Conservation (phyloP, 64 coral and sea anemone genomes). For the Pocillopora damicornis region DNA sequence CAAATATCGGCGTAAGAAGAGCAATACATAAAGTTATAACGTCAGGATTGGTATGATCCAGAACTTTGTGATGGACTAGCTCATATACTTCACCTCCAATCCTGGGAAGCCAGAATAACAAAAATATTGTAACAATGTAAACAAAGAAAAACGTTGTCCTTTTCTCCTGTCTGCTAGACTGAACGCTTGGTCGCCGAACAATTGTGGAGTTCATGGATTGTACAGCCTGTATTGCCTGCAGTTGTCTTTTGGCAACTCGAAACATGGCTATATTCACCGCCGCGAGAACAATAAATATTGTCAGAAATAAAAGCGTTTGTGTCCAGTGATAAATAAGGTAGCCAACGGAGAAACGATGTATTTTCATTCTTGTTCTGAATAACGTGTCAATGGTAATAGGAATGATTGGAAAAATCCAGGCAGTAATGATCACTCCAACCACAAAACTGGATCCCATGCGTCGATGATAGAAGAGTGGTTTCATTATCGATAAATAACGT, state of each 20-base stretch:
- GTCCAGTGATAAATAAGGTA: slow-evolving; percentile 8
- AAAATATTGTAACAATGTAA: neutral
- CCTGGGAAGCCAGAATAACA: slow-evolving; percentile 6
- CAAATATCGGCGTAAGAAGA: slow-evolving; percentile 1
- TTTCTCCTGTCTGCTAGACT: neutral
- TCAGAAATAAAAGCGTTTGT: neutral
- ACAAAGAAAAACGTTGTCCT: slow-evolving; percentile 4
- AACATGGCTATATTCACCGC: slow-evolving; percentile 3
- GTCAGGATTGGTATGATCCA: neutral
- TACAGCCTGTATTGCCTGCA: neutral
- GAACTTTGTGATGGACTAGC: neutral
- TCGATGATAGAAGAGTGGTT: slow-evolving; percentile 2
- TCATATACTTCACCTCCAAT: slow-evolving; percentile 5
- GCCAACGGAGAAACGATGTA: neutral
- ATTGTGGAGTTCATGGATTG: neutral
- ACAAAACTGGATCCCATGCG: neutral
- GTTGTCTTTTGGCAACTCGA: slow-evolving; percentile 1
- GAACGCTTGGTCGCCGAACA: neutral
- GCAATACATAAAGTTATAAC: slow-evolving; percentile 3
- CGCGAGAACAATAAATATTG: neutral
- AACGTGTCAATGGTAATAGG: neutral
- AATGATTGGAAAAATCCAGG: neutral
- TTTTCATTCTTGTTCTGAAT: slow-evolving; percentile 1
- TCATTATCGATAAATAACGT: slow-evolving; percentile 19
- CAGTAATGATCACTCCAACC: neutral